Evolutionary conservation across 2,888 invertebrate genomes (phyloP), one percentile per base, ranked within the genome.

Genomic region (Nomada ruficornis): DNA sequence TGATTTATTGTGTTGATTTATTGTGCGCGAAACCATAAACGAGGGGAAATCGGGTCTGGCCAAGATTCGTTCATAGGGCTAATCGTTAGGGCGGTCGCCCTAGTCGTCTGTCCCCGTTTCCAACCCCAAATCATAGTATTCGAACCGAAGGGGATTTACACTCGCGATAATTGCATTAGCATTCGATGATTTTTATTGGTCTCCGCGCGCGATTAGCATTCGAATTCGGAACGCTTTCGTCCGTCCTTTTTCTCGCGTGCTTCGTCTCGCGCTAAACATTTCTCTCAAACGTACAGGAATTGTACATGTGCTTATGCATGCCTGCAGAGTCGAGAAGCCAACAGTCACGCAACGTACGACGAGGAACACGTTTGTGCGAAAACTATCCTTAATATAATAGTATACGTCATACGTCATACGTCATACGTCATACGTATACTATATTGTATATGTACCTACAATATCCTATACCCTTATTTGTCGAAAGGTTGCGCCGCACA

Each of bases 401-500:
- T 29, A 29, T 7, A 29, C 29, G 29, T 29, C 23, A 23, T 23
- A 23, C 1, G 44, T n/a, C n/a, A n/a, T n/a, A n/a, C n/a, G n/a
- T n/a, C 20, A 0, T 23, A 23, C 23, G 23, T 23, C 23, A 23
- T 23, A 23, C 23, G 23, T 23, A 23, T 23, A 23, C 23, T 23
- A 23, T 23, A 23, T 23, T 23, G 23, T 23, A 23, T 23, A 23
- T 23, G 23, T 23, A n/a, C n/a, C n/a, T n/a, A 23, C 23, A 23
- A 1, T 52, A 29, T 26, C n/a, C n/a, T n/a, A 11, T 23, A 11
- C 42, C 23, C 10, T 44, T 55, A 0, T 65, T 44, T 65, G 60
- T 60, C 89, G 94, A 20, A 91, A 95, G 95, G 95, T 88, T 95
- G 95, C 90, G 95, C 95, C 15, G 95, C 95, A 0, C 97, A 97